Base-by-base conservation (phyloP, 2,113 vertebrate genomes). In the Stegostoma tigrinum region DNA sequence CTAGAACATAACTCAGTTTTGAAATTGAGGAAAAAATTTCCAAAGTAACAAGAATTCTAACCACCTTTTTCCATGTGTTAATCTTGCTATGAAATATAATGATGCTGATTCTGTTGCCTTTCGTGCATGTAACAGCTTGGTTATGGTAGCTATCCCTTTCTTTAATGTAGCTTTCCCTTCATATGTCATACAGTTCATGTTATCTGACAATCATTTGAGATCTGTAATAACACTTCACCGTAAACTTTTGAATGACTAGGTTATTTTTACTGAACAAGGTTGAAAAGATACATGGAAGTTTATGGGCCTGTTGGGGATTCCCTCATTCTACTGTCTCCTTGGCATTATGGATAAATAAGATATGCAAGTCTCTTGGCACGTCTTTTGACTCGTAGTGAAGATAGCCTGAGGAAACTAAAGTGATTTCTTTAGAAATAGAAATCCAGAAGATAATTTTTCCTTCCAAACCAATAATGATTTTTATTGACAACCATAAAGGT, bases 131-230 rank as follows among this genome's bases (percentile, higher is more conserved):
- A 70, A 21, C 93, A 70, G 38, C 17, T 94, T 70, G 30, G 66
- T 70, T 27, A 94, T 70, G 67, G 21, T 30, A 42, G 38, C 42
- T 66, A 94, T 55, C 45, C 87, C 61, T 66, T 94, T 48, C 12
- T 67, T 94, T 70, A 70, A 48, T 94, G 67, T 94, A 27, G 8
- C 38, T 90, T 90, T 90, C 87, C 34, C 87, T 90, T 64, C 55
- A 64, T 61, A 66, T 70, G 66, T 42, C 38, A 27, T 94, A n/a
- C 91, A 94, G 91, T 68, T 94, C 68, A 94, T 38, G 42, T 68
- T 67, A 42, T 94, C 66, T 94, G 91, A 42, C 8, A 68, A 68
- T 48, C 38, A 45, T 94, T 70, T 94, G 93, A 94, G 66, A 21
- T 45, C 91, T 23, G 17, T 70, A 70, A 48, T 45, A 70, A 23